phyloP scores from a whole-genome alignment of 2,888 invertebrate genomes.

The Drosophila imparisetae region DNA sequence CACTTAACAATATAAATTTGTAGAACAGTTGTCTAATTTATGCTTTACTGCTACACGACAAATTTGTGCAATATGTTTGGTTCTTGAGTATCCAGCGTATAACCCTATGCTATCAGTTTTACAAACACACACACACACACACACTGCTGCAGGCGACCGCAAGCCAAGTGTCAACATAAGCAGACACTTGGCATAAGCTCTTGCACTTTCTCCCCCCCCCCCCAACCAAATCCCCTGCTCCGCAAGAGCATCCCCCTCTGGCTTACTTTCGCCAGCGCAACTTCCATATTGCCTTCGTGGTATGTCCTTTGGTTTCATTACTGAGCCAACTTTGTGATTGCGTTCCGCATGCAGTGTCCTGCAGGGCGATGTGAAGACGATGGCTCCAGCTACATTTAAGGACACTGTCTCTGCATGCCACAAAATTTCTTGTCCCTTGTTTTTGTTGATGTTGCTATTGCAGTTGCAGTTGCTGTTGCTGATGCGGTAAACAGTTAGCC shows the following conservation, averaged over 20 bases:
- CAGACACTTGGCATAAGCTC: slow-evolving; percentile 24
- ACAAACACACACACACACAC: background rate
- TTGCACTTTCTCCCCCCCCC: background rate
- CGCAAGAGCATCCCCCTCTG: background rate
- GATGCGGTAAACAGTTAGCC: slow-evolving; percentile 61
- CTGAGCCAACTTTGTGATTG: slow-evolving; percentile 45
- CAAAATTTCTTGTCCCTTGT: slow-evolving; percentile 31
- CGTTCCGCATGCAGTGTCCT: slow-evolving; percentile 30
- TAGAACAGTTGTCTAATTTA: slow-evolving; percentile 23
- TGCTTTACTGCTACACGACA: background rate
- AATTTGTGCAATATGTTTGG: slow-evolving; percentile 22
- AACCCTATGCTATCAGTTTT: slow-evolving; percentile 3
- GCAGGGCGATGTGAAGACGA: slow-evolving; percentile 5
- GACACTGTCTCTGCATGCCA: slow-evolving; percentile 24
- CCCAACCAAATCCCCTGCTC: background rate
- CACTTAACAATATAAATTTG: slow-evolving; percentile 11
- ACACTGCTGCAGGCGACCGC: slow-evolving; percentile 26
- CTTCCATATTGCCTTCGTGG: slow-evolving; percentile 10
- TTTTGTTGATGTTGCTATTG: slow-evolving; percentile 33
- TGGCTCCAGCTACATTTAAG: slow-evolving; percentile 15
- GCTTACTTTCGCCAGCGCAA: background rate
- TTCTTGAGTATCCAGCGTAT: slow-evolving; percentile 12
- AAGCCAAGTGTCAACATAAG: slow-evolving; percentile 33
- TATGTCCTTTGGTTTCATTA: slow-evolving; percentile 37
- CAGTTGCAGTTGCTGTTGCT: slow-evolving; percentile 44